phyloP scores from a whole-genome alignment of 2,888 invertebrate genomes.

The Colletes collaris region DNA sequence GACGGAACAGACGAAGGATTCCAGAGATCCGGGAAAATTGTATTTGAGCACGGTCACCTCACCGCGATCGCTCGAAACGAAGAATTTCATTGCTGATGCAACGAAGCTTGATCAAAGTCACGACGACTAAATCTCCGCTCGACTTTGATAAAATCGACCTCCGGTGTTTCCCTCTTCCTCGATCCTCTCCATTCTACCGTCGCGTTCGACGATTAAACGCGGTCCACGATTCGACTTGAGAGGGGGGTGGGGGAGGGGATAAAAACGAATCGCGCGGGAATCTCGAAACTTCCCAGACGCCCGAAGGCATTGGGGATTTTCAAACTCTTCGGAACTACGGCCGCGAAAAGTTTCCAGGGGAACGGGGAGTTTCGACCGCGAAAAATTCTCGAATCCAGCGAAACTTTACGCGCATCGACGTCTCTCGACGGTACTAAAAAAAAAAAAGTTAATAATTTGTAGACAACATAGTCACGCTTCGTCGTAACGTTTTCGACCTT shows the following conservation, averaged over 20 bases:
- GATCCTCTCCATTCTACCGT: neutral
- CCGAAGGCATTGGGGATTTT: neutral
- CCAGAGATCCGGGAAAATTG: neutral
- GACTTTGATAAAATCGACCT: constrained; percentile 26
- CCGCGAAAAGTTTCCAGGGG: neutral
- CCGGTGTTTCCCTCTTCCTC: neutral
- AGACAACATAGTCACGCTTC: no score
- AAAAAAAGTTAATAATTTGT: no score
- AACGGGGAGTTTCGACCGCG: neutral
- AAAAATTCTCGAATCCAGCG: neutral
- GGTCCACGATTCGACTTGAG: neutral
- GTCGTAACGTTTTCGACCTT: no score
- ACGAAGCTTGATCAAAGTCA: constrained; percentile 32
- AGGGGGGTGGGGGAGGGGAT: no score
- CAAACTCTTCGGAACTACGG: neutral
- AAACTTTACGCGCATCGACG: neutral
- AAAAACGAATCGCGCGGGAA: neutral
- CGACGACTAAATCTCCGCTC: constrained; percentile 22
- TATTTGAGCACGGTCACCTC: neutral
- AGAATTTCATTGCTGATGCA: constrained; percentile 24
- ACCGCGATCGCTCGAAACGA: constrained; percentile 4
- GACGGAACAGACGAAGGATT: neutral
- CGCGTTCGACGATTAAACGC: neutral
- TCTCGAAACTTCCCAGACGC: constrained; percentile 10
- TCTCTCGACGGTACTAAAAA: neutral